Base-by-base conservation (phyloP, 2,113 vertebrate species). In the Phodopus roborovskii region DNA sequence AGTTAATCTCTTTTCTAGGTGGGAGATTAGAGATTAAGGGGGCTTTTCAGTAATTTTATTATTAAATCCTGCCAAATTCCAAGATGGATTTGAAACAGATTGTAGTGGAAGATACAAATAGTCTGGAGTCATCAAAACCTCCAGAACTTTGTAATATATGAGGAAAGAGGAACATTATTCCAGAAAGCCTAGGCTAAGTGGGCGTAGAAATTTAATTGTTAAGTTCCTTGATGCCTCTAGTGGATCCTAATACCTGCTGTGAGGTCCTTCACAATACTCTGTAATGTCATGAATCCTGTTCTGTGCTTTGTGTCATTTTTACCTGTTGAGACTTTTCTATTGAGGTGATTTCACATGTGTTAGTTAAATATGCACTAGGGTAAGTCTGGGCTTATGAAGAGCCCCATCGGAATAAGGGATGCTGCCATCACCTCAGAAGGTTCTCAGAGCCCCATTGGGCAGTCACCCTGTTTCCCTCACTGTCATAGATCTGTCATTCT, bases 61-160 rank as follows among this genome's bases (percentile, higher is more conserved):
- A 73, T 85, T 94, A 94, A 96, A 73, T 39, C 26, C 79, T 60
- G 20, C 88, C 90, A 92, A 94, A 79, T 97, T 96, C 96, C 90
- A 82, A 42, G 88, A 87, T 95, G 93, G 89, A 96, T 94, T 91
- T 94, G 93, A 96, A 96, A 77, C 70, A 93, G 83, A 83, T 97
- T 96, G 70, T 83, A 90, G 50, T 75, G n/a, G 91, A 94, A 93
- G 79, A 77, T 53, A 92, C 48, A 85, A 64, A 89, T 56, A 92
- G 84, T 81, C 81, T 79, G 3, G 75, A 24, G 48, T 93, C 70
- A 71, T 96, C 83, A 66, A 91, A 94, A 91, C 88, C 89, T 88
- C 42, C 24, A 91, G 66, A 97, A 60, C 45, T 93, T 1, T 83
- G 62, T 90, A 70, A 66, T 73, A 7, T n/a, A 12, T 60, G 50